Evolutionary conservation across 2,113 vertebrate species (phyloP), one percentile per base, ranked within the genome.

Genomic region (Podarcis muralis): DNA sequence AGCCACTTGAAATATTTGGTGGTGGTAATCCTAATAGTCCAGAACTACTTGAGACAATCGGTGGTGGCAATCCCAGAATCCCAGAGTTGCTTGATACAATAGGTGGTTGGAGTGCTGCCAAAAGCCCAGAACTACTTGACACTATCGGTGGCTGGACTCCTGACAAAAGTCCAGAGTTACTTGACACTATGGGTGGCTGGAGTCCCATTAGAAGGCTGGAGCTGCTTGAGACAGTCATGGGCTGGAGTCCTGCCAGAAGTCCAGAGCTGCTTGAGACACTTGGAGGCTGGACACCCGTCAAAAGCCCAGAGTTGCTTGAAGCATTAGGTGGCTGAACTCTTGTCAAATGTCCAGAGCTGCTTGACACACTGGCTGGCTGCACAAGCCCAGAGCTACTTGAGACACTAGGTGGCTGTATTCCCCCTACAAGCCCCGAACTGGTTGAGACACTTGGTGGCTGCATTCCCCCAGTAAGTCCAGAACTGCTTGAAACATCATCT

Each of bases 141-240:
- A 96, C 93, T 43, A 12, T 96, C 32, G 98, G 97, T 92, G 89
- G 97, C 79, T 95, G 95, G 35, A 97, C 92, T 90, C 93, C 91
- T 90, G 94, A 93, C 89, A 97, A 90, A 89, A 97, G 94, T 40
- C 95, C 97, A 93, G 97, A 95, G 93, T 86, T 94, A 91, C 90
- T 96, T 40, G 97, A 96, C 88, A 96, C 93, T 48, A 12, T 96
- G 62, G 98, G 97, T 91, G 89, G 98, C 72, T 98, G 98, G 96
- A 99, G 97, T 89, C 98, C 99, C 71, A 93, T 82, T 76, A 99
- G 96, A 84, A 99, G 97, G 87, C 98, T 98, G 91, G 97, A 95
- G 92, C 93, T 97, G 89, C 95, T 97, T 22, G 96, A 96, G 69
- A 96, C 94, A 74, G 53, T 95, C 8, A 97, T 94, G 84, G 96